Conservation (phyloP, 2,113 vertebrate genomes). For the Thomomys bottae region DNA sequence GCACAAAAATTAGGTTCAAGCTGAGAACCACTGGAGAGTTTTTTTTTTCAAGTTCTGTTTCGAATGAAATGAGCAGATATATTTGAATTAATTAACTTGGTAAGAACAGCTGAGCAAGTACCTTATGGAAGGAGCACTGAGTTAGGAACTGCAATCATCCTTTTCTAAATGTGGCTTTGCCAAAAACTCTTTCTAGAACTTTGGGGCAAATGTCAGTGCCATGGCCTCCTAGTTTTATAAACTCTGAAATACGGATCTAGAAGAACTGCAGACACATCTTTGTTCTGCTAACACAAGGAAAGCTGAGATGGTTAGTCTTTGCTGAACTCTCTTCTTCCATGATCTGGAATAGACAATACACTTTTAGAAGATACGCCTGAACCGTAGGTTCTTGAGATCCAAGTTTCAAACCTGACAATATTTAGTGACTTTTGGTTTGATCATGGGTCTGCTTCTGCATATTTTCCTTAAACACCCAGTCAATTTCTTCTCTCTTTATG, state of each 20-base stretch:
- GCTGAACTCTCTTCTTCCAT: not conserved
- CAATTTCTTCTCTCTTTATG: not conserved
- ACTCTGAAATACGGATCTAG: not conserved
- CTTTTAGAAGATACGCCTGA: not conserved
- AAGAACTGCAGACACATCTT: not conserved
- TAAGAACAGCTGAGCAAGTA: not conserved
- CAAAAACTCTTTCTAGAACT: not conserved
- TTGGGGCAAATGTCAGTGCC: not conserved
- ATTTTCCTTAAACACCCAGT: not conserved
- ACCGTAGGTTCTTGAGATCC: not conserved
- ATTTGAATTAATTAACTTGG: slow-evolving; percentile 48
- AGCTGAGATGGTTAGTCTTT: not conserved
- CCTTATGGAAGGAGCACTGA: not conserved
- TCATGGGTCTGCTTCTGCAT: not conserved
- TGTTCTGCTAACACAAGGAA: not conserved
- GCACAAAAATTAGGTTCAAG: slow-evolving; percentile 55
- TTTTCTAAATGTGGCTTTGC: not conserved
- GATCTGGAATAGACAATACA: not conserved
- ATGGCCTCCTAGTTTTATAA: not conserved
- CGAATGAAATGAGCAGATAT: slow-evolving; percentile 4
- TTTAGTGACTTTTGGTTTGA: not conserved
- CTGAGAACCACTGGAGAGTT: slow-evolving; percentile 35
- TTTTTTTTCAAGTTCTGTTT: slow-evolving; percentile 61
- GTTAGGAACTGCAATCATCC: not conserved
- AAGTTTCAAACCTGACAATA: not conserved